Base-by-base conservation (phyloP, 2,888 invertebrate genomes). In the Teleogryllus oceanicus region DNA sequence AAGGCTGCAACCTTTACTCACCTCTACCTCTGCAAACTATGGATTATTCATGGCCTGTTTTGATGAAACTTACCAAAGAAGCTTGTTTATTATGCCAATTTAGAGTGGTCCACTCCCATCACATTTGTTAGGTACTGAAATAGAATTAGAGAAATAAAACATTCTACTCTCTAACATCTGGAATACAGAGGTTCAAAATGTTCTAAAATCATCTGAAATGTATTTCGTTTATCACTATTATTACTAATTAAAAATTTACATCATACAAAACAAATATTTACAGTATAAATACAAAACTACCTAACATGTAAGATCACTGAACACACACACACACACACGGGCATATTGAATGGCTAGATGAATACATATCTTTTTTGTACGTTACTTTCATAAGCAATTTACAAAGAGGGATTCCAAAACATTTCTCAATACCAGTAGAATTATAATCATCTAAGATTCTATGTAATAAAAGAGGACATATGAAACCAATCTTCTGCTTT, bases 81-180 rank as follows among this genome's bases (percentile, higher is more conserved):
- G 62, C 13, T 62, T 5, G 16, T n/a, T 62, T 62, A 18, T 62
- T 62, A 62, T 18, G 62, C 62, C 62, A 62, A 18, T 62, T 62
- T 62, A 62, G 37, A 37, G 37, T 37, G 37, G 62, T 62, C 62
- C 62, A 62, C n/a, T 62, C n/a, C 62, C 62, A 62, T 62, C 62
- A 62, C n/a, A 62, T 62, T 62, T 62, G 62, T 62, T 18, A 62
- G 62, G 62, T 62, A 62, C 62, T 62, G 62, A 62, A 62, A 62
- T 62, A 62, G n/a, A 62, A 62, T 62, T 62, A 62, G 62, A 62
- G 62, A 62, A 62, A 62, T 62, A 62, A 62, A 62, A 62, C n/a
- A 62, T 62, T 62, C 62, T 62, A n/a, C n/a, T 62, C 62, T 62
- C 62, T 62, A n/a, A n/a, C 8, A 62, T 62, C 62, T n/a, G n/a